Base-by-base conservation (phyloP, 2,797 vertebrate species). In the Coccyzus lansbergi region DNA sequence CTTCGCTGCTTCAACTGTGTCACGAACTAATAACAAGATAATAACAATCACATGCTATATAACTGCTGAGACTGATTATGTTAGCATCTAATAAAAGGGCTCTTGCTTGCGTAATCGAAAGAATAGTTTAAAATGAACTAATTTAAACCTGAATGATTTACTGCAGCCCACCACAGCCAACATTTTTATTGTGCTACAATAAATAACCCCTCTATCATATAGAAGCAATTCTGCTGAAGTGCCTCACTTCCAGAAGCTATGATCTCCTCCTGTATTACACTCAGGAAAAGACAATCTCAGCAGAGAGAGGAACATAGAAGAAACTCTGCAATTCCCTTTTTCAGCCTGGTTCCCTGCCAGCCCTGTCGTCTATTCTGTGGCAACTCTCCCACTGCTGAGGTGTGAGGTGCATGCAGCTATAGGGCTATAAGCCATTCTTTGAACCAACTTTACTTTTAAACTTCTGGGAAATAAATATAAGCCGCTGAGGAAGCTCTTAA, bases 31-130 rank as follows among this genome's bases (percentile, higher is more conserved):
- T 86, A 95, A 93, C 58, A 94, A 51, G 75, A 87, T 94, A 91
- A 91, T 92, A 94, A 88, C 51, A 94, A 95, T 88, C 85, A 92
- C 88, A 92, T 92, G 77, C 89, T 81, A 46, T 76, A 56, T 86
- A 84, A 90, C 67, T 90, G 83, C 77, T 88, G 70, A 88, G 83
- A 90, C 55, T 70, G 72, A 91, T 79, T 76, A 89, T 12, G 49
- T 83, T 96, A 42, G 59, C 49, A 75, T 52, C 82, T 92, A 94
- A 93, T 83, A 95, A 94, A 95, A 92, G 89, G 93, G 86, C 31
- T 75, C 55, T 59, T 38, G 72, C 56, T 90, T 93, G 79, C 79
- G 79, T 93, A 95, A 95, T 82, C 12, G 0, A 86, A 91, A 53
- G 26, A 93, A 70, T 24, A 70, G 42, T 65, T 94, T 70, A 46